Evolutionary conservation across 1,140 invertebrate species (phyloP), one percentile per base, ranked within the genome.

Genomic region (Chymomyza costata): DNA sequence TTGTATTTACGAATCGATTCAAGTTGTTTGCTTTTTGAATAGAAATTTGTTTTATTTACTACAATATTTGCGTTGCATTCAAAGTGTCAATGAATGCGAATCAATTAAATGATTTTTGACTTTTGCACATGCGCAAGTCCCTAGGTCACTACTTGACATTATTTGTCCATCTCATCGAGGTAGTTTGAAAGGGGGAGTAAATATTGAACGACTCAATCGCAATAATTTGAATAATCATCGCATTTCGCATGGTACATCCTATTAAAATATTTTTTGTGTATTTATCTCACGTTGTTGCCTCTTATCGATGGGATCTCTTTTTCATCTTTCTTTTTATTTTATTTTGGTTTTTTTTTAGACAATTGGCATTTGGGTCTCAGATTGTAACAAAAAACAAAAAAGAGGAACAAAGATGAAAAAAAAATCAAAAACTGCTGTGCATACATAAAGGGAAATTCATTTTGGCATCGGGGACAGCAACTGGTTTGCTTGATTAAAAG

Each of bases 401-500:
- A 58, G n/a, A n/a, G n/a, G n/a, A n/a, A n/a, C n/a, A n/a, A n/a
- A n/a, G n/a, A n/a, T n/a, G n/a, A n/a, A n/a, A n/a, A 18, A 19
- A 50, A 35, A 41, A 40, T 67, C 49, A 60, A 69, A 52, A 69
- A 58, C 43, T 78, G 76, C 50, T 49, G 70, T 50, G 61, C 61
- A 70, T 62, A 65, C 65, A 62, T 78, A 78, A 31, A 48, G 66
- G 66, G 71, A 76, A 76, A 76, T 61, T 69, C 55, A 38, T 65
- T 60, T 60, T 50, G 43, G 48, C 48, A 53, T 56, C 62, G 30
- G 43, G 49, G 45, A 48, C 44, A 49, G 21, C 47, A 70, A 76
- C 74, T 76, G 62, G 68, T 76, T 78, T 71, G 55, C 63, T 37
- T 71, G 71, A 78, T 76, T 76, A 76, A 71, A 76, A 78, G 71